Base-by-base conservation (phyloP, 1,140 invertebrate genomes). In the Dendrolimus punctatus region DNA sequence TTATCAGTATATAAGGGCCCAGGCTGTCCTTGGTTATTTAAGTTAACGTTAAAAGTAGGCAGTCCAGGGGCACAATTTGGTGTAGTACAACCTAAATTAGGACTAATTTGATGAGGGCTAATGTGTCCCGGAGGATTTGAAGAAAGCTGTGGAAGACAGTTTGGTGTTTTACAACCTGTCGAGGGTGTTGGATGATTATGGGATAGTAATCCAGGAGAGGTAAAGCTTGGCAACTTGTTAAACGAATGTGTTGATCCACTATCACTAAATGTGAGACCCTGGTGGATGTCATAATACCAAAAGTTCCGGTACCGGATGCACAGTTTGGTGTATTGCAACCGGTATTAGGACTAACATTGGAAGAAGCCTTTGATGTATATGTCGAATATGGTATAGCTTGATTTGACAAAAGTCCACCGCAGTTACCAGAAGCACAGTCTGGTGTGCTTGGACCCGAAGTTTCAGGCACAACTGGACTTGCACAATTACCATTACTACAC, bases 61-160 rank as follows among this genome's bases (percentile, higher is more conserved):
- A 23, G 23, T 23, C 23, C 23, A 23, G 23, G 23, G 23, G 23
- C 23, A 23, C 23, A 23, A 23, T 23, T 23, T 23, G 23, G 23
- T 23, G 23, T 3, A 23, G 1, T 23, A 23, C 23, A 23, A 3
- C 23, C 23, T 23, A 23, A 23, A 23, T 23, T 23, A 23, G 23
- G 23, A 23, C 23, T 23, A 7, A 40, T 39, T 48, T 48, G 37
- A 0, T 6, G 23, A n/a, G 37, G 40, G 2, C 40, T 44, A 41
- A 41, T 37, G 6, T 50, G 38, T 38, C 49, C 49, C 6, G 55
- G 50, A 43, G 43, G 42, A 55, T 44, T 57, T 46, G 45, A 46
- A 5, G 57, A 39, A 23, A 23, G 3, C 46, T 48, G 23, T 9
- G 49, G 51, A 50, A 38, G 40, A 54, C 70, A 73, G 49, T 66